Evolutionary conservation across 64 coral and sea anemone species (phyloP).

Genomic region (Trachythela sp.): DNA sequence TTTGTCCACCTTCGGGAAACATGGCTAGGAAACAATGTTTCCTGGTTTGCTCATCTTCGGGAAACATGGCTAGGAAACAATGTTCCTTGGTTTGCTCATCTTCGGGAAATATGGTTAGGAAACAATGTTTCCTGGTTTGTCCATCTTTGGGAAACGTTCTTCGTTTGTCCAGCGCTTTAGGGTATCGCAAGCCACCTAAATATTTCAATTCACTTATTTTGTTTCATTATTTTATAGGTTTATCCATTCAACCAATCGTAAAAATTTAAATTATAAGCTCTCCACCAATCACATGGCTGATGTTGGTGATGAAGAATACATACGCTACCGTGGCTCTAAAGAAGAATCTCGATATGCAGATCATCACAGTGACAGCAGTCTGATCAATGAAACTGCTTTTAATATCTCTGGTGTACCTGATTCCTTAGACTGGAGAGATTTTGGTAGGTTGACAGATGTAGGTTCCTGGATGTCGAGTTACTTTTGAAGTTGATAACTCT

Average conservation of each 20-base stretch:
- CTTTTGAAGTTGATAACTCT: no score
- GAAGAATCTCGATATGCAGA: background rate
- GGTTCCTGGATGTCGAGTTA: no score
- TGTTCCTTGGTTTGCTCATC: no score
- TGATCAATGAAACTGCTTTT: background rate
- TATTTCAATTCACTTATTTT: background rate
- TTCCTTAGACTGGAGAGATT: constrained; percentile 10
- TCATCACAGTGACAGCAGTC: background rate
- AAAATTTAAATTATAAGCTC: constrained; percentile 1
- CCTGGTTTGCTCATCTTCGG: no score
- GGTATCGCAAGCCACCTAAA: no score
- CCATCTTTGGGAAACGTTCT: no score
- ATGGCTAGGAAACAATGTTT: no score
- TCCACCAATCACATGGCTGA: background rate
- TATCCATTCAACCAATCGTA: constrained; percentile 18
- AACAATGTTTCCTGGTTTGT: no score
- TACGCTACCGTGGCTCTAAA: background rate
- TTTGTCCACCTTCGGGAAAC: no score
- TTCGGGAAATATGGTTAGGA: no score
- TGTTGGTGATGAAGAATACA: background rate
- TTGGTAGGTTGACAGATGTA: background rate
- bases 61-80: no score
- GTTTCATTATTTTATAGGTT: background rate
- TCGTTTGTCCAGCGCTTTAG: no score
- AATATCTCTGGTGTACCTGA: background rate